These are phyloP conservation scores for Pantelozetes paolii DNA, from an alignment of 2,888 invertebrate genomes.

Conservation along the genomic window DNA sequence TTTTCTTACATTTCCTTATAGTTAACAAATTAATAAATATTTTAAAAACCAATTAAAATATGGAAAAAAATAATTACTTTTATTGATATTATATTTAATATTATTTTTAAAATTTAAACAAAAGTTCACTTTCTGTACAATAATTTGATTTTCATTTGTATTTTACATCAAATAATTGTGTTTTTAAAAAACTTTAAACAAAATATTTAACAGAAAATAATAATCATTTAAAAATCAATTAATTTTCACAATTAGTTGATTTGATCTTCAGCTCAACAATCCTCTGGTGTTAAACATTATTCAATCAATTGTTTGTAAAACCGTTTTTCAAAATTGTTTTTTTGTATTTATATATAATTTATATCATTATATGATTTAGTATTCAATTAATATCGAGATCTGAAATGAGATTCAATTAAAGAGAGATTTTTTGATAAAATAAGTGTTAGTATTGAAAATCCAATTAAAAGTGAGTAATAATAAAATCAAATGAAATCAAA, in stretches of 20 bases:
- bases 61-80: neutral
- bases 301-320: neutral
- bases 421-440: too few relatives aligned
- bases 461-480: too few relatives aligned
- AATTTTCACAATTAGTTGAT: neutral
- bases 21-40: neutral
- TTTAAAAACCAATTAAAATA: neutral
- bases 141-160: conserved; percentile 2
- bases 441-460: too few relatives aligned
- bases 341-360: neutral
- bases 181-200: conserved; percentile 1
- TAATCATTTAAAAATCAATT: neutral
- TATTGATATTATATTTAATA: conserved; percentile 8
- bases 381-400: neutral
- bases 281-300: neutral
- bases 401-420: too few relatives aligned
- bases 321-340: neutral
- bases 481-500: neutral
- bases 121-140: conserved; percentile 23
- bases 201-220: neutral
- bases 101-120: conserved; percentile 6
- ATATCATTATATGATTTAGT: neutral
- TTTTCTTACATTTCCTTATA: too few relatives aligned
- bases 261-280: neutral
- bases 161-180: conserved; percentile 7